phyloP scores from a whole-genome alignment of 2,888 invertebrate genomes.

The Drosophila multiciliata region DNA sequence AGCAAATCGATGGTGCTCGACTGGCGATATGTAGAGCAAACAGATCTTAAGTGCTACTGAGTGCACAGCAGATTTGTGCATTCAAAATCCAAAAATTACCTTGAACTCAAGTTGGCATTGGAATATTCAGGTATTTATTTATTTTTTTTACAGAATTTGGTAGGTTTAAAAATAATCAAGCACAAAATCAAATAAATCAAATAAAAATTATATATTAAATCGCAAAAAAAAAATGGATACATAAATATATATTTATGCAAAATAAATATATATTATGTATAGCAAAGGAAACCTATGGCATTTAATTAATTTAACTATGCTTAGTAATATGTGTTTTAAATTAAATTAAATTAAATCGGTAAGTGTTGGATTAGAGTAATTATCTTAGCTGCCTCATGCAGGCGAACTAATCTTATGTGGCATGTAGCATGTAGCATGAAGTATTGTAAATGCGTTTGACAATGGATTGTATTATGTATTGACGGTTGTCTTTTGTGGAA shows the following conservation, averaged over 20 bases:
- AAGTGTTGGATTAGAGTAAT: constrained; percentile 58
- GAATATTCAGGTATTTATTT: too few species aligned
- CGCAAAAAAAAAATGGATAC: too few species aligned
- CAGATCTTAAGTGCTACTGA: background rate
- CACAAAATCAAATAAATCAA: too few species aligned
- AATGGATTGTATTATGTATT: constrained; percentile 27
- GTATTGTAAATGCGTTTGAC: background rate
- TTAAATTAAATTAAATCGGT: constrained; percentile 42
- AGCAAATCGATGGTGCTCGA: background rate
- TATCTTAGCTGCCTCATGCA: constrained; percentile 41
- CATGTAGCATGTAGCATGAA: background rate
- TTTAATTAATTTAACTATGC: background rate
- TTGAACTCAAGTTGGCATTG: background rate
- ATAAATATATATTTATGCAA: background rate
- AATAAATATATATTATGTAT: background rate
- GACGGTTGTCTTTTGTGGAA: constrained; percentile 45
- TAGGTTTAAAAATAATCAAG: background rate
- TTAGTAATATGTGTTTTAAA: background rate
- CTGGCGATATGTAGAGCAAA: background rate
- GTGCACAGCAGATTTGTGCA: background rate
- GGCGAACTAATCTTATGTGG: background rate
- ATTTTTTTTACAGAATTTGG: background rate
- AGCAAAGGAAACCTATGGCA: too few species aligned
- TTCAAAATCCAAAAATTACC: background rate
- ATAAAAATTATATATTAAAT: too few species aligned